phyloP scores from a whole-genome alignment of 2,113 vertebrate species.

The Donacobius atricapilla region DNA sequence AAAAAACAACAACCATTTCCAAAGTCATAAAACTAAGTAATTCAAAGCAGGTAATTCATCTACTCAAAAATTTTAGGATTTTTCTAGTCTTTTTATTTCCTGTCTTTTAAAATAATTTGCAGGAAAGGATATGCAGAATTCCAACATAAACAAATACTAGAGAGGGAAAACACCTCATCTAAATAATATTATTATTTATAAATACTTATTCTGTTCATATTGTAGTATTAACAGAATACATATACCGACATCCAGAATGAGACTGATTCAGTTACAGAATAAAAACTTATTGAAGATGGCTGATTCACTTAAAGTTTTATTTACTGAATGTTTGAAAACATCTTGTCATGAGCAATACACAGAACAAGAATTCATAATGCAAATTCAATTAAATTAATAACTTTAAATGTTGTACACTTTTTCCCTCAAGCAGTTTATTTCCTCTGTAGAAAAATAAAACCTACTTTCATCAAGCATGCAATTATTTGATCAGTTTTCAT shows the following conservation, averaged over 20 bases:
- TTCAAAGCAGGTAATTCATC: background rate
- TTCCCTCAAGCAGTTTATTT: background rate
- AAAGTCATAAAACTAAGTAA: background rate
- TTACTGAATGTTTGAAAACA: background rate
- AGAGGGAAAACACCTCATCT: background rate
- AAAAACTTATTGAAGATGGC: background rate
- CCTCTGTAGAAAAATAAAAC: constrained; percentile 3
- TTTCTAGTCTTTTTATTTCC: background rate
- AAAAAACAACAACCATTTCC: background rate
- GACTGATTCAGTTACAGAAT: background rate
- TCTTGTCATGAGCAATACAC: background rate
- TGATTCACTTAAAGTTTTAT: background rate
- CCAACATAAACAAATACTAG: background rate
- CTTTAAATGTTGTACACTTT: background rate
- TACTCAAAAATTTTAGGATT: background rate
- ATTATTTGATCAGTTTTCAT: background rate
- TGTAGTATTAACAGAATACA: background rate
- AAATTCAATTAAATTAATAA: background rate
- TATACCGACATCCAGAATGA: background rate
- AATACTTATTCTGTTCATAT: background rate
- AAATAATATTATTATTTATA: background rate
- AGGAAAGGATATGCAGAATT: background rate
- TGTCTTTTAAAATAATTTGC: background rate
- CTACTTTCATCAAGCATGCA: background rate
- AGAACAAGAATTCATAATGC: background rate